Conservation (phyloP, 35 echinoderm and acorn worm species). For the Holothuria glaberrima region DNA sequence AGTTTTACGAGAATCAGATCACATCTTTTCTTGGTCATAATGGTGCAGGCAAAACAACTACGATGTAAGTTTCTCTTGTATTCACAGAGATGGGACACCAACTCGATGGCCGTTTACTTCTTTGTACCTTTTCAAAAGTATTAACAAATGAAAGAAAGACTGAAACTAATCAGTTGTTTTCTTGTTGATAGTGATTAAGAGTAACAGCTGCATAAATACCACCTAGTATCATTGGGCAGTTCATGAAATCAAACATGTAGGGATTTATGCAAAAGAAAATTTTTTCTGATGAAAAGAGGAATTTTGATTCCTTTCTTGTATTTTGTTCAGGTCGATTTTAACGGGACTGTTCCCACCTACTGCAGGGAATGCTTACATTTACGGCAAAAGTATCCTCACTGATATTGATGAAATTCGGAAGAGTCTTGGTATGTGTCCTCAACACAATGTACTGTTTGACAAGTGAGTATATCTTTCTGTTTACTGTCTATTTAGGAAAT, state of each 20-base stretch:
- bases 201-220: no score
- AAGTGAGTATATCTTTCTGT: conserved; percentile 58
- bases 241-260: no score
- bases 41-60: conserved; percentile 98
- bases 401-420: conserved; percentile 84
- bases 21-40: conserved; percentile 98
- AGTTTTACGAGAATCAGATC: conserved; percentile 98
- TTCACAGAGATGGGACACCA: no score
- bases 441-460: conserved; percentile 98
- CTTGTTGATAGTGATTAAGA: no score
- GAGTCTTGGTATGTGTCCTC: conserved; percentile 96
- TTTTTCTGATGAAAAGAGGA: neutral
- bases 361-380: conserved; percentile 88
- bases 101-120: no score
- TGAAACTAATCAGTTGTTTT: no score
- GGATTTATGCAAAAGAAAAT: no score
- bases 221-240: no score
- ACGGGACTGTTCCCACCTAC: conserved; percentile 96
- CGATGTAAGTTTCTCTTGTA: conserved; percentile 78
- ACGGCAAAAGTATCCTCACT: conserved; percentile 80
- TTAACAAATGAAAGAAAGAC: no score
- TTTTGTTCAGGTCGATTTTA: conserved; percentile 83
- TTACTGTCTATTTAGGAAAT: no score
- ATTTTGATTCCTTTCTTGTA: neutral
- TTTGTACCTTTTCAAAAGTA: neutral